These are phyloP conservation scores for Podarcis cretensis DNA, from an alignment of 2,113 vertebrate genomes.

Conservation along the genomic window DNA sequence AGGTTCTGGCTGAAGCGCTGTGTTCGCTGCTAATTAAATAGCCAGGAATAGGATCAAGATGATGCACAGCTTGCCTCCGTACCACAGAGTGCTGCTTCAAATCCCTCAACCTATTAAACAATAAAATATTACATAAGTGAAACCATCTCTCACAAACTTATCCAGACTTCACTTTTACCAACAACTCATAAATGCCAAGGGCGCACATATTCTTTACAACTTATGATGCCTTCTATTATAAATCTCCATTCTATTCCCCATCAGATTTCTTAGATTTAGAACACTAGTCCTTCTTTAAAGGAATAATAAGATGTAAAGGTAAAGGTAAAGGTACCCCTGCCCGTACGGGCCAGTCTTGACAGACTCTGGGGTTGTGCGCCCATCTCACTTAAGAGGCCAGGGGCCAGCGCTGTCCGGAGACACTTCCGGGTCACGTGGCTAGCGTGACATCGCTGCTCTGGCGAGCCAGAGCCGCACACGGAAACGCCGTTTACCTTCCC, in stretches of 20 bases:
- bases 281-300: not conserved
- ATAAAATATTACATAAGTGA: not conserved
- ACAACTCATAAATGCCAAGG: not conserved
- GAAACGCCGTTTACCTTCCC: too few species aligned
- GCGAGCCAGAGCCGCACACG: too few species aligned
- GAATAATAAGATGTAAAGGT: not conserved
- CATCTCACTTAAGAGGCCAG: too few species aligned
- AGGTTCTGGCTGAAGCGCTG: not conserved
- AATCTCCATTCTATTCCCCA: not conserved
- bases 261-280: not conserved
- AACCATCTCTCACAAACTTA: not conserved
- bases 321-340: too few species aligned
- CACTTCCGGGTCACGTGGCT: too few species aligned
- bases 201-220: not conserved
- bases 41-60: not conserved
- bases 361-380: too few species aligned
- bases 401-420: too few species aligned
- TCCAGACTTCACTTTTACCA: not conserved
- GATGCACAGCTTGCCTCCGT: not conserved
- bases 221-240: not conserved
- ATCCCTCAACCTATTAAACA: too few species aligned
- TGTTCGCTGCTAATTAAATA: not conserved
- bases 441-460: too few species aligned
- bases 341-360: too few species aligned
- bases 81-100: not conserved